phyloP scores from a whole-genome alignment of 2,888 invertebrate species.

The Scaptomyza flava region DNA sequence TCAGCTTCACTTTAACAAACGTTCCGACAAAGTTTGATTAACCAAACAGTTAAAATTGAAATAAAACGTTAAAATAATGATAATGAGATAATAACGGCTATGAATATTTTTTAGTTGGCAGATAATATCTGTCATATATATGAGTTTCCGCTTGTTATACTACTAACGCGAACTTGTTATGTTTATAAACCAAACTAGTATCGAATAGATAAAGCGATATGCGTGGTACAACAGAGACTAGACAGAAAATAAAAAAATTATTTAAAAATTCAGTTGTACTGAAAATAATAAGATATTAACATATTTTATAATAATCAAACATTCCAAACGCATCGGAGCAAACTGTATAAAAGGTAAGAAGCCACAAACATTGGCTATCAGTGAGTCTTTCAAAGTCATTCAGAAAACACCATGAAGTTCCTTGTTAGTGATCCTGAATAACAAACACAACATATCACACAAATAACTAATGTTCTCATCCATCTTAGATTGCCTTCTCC shows the following conservation, averaged over 20 bases:
- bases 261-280: conserved; percentile 36
- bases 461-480: neutral
- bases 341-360: conserved; percentile 38
- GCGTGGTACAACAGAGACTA: conserved; percentile 14
- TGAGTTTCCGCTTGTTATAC: conserved; percentile 42
- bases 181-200: conserved; percentile 31
- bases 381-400: conserved; percentile 57
- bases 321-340: conserved; percentile 1
- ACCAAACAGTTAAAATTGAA: neutral
- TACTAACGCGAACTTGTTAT: conserved; percentile 41
- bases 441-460: neutral
- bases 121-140: conserved; percentile 28
- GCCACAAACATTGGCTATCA: conserved; percentile 42
- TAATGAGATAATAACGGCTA: conserved; percentile 35
- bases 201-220: conserved; percentile 26
- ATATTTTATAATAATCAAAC: conserved; percentile 45
- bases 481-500: conserved; percentile 71
- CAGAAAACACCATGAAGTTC: conserved; percentile 64
- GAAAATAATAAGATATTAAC: conserved; percentile 42
- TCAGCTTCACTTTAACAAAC: neutral
- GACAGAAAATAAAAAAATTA: conserved; percentile 14
- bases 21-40: neutral
- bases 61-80: neutral
- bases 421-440: conserved; percentile 54
- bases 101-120: conserved; percentile 22